Conservation (phyloP, 37 sponge, comb jelly and placozoan genomes). For the Theonella swinhoei region DNA sequence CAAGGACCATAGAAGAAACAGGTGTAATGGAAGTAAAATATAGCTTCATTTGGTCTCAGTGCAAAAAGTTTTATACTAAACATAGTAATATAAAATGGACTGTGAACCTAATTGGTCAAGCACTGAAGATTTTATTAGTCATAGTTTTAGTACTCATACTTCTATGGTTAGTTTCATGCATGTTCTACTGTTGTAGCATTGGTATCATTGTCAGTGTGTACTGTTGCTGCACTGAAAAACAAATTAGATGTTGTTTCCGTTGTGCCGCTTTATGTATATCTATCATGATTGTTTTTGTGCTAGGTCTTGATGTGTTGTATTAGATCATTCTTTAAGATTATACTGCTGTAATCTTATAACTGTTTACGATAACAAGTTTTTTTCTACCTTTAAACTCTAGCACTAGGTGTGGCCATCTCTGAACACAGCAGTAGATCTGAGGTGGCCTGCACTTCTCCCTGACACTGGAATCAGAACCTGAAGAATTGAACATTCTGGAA, state of each 20-base stretch:
- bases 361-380: conserved; percentile 14
- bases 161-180: no score
- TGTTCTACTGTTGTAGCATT: neutral
- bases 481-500: no score
- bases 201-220: no score
- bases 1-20: no score
- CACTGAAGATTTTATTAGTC: no score
- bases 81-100: no score
- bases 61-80: no score
- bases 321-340: neutral
- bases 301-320: neutral
- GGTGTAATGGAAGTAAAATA: no score
- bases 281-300: neutral
- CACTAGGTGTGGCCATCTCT: conserved; percentile 33
- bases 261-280: neutral
- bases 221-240: no score
- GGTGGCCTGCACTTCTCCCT: conserved; percentile 50
- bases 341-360: neutral
- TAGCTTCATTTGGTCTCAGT: neutral
- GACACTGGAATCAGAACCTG: conserved; percentile 77
- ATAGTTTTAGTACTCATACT: no score
- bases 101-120: no score
- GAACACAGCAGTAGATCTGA: conserved; percentile 45
- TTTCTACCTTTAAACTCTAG: conserved; percentile 58
- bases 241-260: no score